These are phyloP conservation scores for Ridgeia piscesae DNA, from an alignment of 1,140 invertebrate genomes.

Conservation along the genomic window DNA sequence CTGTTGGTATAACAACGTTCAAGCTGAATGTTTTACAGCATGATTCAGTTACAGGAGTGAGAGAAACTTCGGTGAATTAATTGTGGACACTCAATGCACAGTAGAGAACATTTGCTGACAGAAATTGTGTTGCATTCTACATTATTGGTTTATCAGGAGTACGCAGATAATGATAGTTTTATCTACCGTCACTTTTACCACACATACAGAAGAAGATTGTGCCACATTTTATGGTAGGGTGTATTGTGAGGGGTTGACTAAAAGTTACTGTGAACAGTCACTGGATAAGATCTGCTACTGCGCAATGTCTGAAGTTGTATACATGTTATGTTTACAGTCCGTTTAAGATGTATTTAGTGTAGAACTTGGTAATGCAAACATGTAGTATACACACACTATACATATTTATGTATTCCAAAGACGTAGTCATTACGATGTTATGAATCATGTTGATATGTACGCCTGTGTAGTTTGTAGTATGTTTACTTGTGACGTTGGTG, in stretches of 20 bases:
- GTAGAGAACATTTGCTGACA: not conserved
- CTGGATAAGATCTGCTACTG: not conserved
- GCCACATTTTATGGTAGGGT: not conserved
- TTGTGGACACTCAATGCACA: too few relatives aligned
- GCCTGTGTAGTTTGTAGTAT: conserved; percentile 5
- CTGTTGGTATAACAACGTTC: not conserved
- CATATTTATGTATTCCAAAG: conserved; percentile 1
- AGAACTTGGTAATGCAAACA: conserved; percentile 1
- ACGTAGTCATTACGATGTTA: not conserved
- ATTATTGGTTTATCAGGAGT: not conserved
- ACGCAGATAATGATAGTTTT: not conserved
- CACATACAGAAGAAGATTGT: not conserved
- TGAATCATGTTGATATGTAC: not conserved
- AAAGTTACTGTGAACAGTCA: too few relatives aligned
- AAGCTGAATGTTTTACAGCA: not conserved
- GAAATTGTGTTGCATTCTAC: not conserved
- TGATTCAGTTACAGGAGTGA: not conserved
- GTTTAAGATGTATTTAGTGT: not conserved
- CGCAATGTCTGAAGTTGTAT: not conserved
- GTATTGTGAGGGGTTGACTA: not conserved
- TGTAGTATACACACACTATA: not conserved
- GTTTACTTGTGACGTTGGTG: not conserved
- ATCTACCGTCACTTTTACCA: not conserved
- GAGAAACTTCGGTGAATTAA: not conserved
- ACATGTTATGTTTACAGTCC: not conserved